Evolutionary conservation across 2,113 vertebrate genomes (phyloP), one percentile per base, ranked within the genome.

Genomic region (Ochotona princeps): DNA sequence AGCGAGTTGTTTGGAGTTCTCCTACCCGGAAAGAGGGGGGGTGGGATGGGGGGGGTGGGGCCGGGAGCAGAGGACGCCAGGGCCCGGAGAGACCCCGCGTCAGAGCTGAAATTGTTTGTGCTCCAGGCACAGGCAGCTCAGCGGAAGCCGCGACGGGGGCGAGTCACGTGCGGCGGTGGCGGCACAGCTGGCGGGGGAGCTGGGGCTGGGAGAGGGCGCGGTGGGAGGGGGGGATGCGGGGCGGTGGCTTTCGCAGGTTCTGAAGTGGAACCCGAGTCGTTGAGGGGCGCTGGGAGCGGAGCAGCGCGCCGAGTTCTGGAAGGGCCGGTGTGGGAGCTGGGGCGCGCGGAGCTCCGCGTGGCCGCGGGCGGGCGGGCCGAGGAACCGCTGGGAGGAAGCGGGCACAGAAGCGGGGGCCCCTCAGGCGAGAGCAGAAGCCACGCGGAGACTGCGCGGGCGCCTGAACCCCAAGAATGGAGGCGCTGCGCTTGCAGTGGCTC

Each of bases 81-180:
- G 93, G 87, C 94, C 95, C 94, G 4, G 23, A 95, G 95, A 96
- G 96, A 96, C 97, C 95, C 97, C 93, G 79, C 79, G 96, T 95
- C 94, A 94, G 87, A 89, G 94, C 96, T 79, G 67, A 95, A 92
- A 96, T 97, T 96, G 97, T 97, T 97, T 96, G 96, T 95, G 96
- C 96, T 94, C 83, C 83, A 44, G 89, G 95, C 92, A 96, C 83
- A 87, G 96, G 95, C 96, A 89, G 97, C 96, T 94, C 94, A 85
- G 93, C 95, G 86, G 96, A 95, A 96, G 94, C 95, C 72, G 87
- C 79, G 91, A 92, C 90, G 89, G 96, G 94, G 96, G 94, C 89
- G 94, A 89, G 96, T 97, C 96, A 97, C 96, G 94, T 93, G 96
- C 95, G 81, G 94, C 96, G 79, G 96, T 91, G 86, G 96, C 96